phyloP scores from a whole-genome alignment of 2,113 vertebrate species.

The Oreochromis aureus region DNA sequence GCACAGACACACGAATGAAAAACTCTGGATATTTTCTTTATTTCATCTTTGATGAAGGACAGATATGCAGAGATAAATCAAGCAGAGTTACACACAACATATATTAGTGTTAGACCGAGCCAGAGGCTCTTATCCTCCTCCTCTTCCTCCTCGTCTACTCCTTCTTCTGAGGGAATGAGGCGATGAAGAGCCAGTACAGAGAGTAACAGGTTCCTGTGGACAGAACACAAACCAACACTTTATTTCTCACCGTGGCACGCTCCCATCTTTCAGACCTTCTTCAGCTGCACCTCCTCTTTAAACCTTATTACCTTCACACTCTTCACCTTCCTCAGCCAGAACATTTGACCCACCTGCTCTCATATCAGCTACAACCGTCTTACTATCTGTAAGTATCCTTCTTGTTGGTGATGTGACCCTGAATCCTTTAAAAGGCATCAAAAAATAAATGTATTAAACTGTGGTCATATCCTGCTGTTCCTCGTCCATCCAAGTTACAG shows the following conservation, averaged over 20 bases:
- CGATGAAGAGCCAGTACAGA: constrained; percentile 63
- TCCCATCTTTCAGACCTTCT: fast-evolving
- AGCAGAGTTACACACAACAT: background rate
- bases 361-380: background rate
- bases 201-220: constrained; percentile 61
- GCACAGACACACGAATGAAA: background rate
- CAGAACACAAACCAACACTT: background rate
- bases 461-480: background rate
- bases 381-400: background rate
- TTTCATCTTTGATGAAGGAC: background rate
- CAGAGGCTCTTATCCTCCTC: background rate
- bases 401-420: background rate
- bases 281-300: background rate
- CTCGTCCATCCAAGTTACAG: background rate
- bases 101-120: background rate
- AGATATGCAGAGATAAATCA: background rate
- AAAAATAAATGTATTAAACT: background rate
- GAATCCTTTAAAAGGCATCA: background rate
- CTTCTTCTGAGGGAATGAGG: constrained; percentile 61
- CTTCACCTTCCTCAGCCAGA: background rate
- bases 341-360: background rate
- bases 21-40: background rate
- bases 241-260: background rate
- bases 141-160: background rate
- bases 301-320: background rate